Conservation (phyloP, 2,797 vertebrate species). For the Brachyrhaphis roseni region DNA sequence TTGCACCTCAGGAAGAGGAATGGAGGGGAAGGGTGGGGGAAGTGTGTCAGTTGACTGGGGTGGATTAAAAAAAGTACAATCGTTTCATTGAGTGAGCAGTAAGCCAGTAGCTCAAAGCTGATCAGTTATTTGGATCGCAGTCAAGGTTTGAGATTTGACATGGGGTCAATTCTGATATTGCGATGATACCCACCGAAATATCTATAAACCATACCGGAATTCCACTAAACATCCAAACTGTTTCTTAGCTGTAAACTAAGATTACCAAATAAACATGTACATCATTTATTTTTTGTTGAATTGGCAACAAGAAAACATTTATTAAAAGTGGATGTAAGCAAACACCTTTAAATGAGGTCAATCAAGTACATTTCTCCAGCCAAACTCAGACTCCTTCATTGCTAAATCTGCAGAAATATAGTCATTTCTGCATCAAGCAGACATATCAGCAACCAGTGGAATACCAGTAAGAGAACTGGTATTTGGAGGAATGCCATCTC, state of each 20-base stretch:
- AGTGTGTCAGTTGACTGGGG: constrained; percentile 67
- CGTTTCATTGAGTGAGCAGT: constrained; percentile 42
- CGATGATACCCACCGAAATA: not conserved
- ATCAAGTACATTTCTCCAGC: not conserved
- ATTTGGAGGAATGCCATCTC: constrained; percentile 2
- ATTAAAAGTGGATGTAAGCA: not conserved
- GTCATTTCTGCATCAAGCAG: not conserved
- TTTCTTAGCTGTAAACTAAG: not conserved
- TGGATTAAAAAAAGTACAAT: constrained; percentile 54
- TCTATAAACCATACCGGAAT: not conserved
- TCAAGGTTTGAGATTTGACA: not conserved
- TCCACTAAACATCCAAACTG: not conserved
- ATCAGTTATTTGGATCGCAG: constrained; percentile 8
- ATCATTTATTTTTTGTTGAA: not conserved
- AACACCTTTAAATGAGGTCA: not conserved
- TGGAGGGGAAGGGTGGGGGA: constrained; percentile 14
- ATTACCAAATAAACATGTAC: not conserved
- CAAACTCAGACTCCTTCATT: not conserved
- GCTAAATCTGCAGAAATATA: not conserved
- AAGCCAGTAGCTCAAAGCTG: constrained; percentile 19
- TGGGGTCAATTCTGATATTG: not conserved
- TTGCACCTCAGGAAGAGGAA: constrained; percentile 55
- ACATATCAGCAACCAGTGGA: not conserved
- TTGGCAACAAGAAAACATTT: not conserved
- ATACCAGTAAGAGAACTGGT: constrained; percentile 7